phyloP scores from a whole-genome alignment of 2,888 invertebrate species.

The Gnatocerus cornutus region DNA sequence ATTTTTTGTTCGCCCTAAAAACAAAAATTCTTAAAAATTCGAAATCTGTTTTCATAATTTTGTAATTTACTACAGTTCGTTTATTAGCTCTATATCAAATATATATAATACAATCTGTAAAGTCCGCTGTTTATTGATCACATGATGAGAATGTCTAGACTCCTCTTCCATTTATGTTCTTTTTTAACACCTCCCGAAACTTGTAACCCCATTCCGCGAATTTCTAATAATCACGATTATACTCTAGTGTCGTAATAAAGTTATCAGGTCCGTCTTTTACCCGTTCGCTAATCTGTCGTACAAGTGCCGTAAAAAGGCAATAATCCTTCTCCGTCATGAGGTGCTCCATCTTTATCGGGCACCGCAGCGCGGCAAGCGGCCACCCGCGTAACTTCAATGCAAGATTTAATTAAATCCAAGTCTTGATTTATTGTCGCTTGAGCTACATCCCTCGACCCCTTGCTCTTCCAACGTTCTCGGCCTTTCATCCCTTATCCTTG shows the following conservation, averaged over 20 bases:
- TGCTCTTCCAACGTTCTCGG: constrained; percentile 46
- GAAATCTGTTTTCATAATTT: no score
- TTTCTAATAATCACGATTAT: not conserved
- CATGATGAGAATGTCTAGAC: no score
- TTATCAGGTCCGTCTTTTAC: constrained; percentile 7
- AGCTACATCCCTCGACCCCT: constrained; percentile 56
- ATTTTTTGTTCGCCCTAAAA: no score
- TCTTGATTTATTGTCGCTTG: constrained; percentile 74
- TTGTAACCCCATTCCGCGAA: not conserved
- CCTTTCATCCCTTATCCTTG: constrained; percentile 59
- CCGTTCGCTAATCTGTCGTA: constrained; percentile 30
- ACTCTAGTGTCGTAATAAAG: constrained; percentile 11
- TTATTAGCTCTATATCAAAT: no score
- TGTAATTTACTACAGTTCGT: no score
- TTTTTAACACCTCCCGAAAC: no score
- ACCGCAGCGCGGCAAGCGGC: constrained; percentile 71
- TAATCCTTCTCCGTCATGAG: constrained; percentile 42
- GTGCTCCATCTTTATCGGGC: constrained; percentile 60
- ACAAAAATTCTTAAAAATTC: no score
- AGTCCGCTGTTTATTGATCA: no score
- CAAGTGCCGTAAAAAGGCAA: constrained; percentile 41
- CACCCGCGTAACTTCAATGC: constrained; percentile 73
- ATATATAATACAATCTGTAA: no score
- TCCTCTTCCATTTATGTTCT: no score
- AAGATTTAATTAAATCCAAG: constrained; percentile 75